A percentile compares a stretch with the other conserved stretches of the same genome.
phyloP scores from a whole-genome alignment of 2,797 vertebrate genomes.

The Crenuchus spilurus region DNA sequence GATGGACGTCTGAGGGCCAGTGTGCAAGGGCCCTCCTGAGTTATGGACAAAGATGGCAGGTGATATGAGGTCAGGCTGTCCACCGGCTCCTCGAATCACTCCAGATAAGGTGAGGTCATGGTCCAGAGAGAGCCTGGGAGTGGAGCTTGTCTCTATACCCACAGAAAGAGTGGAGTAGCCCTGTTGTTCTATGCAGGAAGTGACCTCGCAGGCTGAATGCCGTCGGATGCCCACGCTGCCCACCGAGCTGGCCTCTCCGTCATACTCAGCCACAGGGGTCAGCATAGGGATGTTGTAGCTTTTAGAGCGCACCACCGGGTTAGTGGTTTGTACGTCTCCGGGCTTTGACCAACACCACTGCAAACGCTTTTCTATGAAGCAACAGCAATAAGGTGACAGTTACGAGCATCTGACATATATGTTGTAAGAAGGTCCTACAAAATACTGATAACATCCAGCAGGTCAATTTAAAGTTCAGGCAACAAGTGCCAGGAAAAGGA shows the following conservation, averaged over 20 bases:
- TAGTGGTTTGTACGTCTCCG: slow-evolving; percentile 84
- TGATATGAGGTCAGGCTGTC: slow-evolving; percentile 72
- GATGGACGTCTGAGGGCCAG: slow-evolving; percentile 75
- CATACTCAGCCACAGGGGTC: slow-evolving; percentile 94
- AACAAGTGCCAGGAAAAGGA: no score
- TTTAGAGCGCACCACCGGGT: slow-evolving; percentile 93
- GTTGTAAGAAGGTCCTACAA: no score
- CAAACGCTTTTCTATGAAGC: slow-evolving; percentile 85
- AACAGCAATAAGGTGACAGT: neutral
- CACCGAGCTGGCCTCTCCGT: slow-evolving; percentile 81
- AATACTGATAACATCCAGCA: no score
- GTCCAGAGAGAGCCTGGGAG: slow-evolving; percentile 74
- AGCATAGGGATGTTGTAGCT: slow-evolving; percentile 97
- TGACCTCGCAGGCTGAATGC: slow-evolving; percentile 95
- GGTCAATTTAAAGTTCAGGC: no score
- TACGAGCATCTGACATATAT: no score
- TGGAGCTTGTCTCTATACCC: slow-evolving; percentile 70
- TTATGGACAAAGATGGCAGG: slow-evolving; percentile 77
- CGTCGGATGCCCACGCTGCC: slow-evolving; percentile 85
- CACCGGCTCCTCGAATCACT: slow-evolving; percentile 59
- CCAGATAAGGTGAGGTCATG: slow-evolving; percentile 57
- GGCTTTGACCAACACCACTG: slow-evolving; percentile 86
- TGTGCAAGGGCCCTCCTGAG: slow-evolving; percentile 78
- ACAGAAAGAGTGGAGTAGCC: slow-evolving; percentile 78
- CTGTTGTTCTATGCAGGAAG: slow-evolving; percentile 88